Evolutionary conservation across 2,888 invertebrate species (phyloP).

Genomic region (Lacanobia wlatinum): DNA sequence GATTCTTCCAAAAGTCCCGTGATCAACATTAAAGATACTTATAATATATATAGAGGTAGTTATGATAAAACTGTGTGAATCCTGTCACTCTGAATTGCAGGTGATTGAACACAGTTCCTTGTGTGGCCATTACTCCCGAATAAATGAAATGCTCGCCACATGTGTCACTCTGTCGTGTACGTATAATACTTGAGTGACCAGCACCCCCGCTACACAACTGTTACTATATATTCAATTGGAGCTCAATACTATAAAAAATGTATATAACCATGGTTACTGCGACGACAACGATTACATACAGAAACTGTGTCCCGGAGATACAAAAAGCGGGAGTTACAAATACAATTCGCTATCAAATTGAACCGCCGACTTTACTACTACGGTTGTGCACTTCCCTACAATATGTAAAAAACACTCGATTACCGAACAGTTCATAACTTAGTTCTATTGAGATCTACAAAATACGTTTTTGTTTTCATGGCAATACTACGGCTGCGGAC

Average conservation of each 20-base stretch:
- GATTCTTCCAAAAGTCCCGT: conserved; percentile 10
- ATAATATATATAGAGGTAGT: conserved; percentile 75
- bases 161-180: background rate
- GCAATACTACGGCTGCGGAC: conserved; percentile 71
- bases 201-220: background rate
- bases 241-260: background rate
- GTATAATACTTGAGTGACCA: conserved; percentile 5
- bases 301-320: conserved; percentile 47
- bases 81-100: conserved; percentile 67
- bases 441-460: conserved; percentile 87
- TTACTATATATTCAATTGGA: background rate
- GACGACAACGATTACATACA: conserved; percentile 18
- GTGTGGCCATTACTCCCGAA: conserved; percentile 13
- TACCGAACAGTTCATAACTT: conserved; percentile 78
- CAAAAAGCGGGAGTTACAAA: conserved; percentile 33
- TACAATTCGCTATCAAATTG: conserved; percentile 75
- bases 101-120: conserved; percentile 36
- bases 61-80: conserved; percentile 66
- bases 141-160: background rate
- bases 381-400: conserved; percentile 64
- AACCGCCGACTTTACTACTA: conserved; percentile 58
- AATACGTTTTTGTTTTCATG: conserved; percentile 79
- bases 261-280: background rate
- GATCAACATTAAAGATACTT: conserved; percentile 65
- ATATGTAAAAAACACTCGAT: conserved; percentile 58